Conservation (phyloP, 2,888 invertebrate genomes). For the Abrostola tripartita region DNA sequence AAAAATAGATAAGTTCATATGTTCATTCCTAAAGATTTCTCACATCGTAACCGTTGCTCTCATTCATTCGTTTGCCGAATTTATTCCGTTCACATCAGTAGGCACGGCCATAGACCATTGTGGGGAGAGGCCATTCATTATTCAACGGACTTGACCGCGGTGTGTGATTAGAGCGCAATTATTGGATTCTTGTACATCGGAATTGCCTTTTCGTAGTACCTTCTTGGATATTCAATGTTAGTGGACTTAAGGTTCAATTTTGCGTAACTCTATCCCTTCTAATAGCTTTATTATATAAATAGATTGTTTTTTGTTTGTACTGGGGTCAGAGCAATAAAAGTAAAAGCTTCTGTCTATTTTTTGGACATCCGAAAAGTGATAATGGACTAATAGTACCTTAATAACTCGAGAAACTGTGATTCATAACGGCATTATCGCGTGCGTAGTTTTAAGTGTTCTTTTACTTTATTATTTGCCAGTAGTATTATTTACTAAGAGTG, state of each 20-base stretch:
- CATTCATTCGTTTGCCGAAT: constrained; percentile 6
- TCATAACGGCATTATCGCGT: no score
- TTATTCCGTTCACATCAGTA: constrained; percentile 27
- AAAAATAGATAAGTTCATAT: background rate
- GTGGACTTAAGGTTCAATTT: constrained; percentile 6
- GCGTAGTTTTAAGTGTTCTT: no score
- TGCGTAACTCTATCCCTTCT: background rate
- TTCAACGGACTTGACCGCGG: constrained; percentile 27
- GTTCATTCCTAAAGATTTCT: background rate
- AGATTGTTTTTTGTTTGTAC: no score
- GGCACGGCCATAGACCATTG: constrained; percentile 13
- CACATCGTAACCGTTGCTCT: background rate
- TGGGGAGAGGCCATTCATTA: constrained; percentile 30
- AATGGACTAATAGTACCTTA: no score
- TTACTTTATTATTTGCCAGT: no score
- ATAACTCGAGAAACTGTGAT: no score
- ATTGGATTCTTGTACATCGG: constrained; percentile 24
- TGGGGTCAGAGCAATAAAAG: no score
- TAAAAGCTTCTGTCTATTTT: no score
- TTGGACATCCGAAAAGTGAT: no score
- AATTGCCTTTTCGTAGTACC: constrained; percentile 29
- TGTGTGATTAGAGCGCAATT: constrained; percentile 41
- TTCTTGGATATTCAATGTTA: constrained; percentile 18
- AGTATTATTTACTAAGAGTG: no score
- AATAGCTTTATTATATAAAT: background rate